Evolutionary conservation across 2,888 invertebrate genomes (phyloP), one percentile per base, ranked within the genome.

Genomic region (Lingula anatina): DNA sequence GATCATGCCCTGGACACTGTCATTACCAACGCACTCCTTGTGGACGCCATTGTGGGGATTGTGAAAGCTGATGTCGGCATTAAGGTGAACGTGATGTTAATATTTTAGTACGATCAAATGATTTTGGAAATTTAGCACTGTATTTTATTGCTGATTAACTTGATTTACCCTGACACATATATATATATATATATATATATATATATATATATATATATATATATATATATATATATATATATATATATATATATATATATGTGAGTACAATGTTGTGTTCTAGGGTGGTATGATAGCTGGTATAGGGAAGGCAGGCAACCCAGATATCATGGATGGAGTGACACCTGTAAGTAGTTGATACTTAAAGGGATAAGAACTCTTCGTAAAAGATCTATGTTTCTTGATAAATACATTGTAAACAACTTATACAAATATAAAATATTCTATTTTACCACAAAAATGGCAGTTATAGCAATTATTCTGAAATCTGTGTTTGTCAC

Each of bases 231-330:
- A n/a, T n/a, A n/a, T n/a, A n/a, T n/a, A n/a, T n/a, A n/a, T n/a
- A n/a, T n/a, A n/a, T n/a, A n/a, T n/a, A n/a, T n/a, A n/a, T n/a
- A n/a, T n/a, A n/a, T n/a, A n/a, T n/a, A n/a, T n/a, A n/a, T n/a
- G n/a, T n/a, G n/a, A 4, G 15, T 49, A 27, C 43, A 31, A 20
- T 49, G n/a, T 26, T 26, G 38, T 42, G 18, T 54, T 55, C 7
- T 47, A 71, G 71, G 55, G 71, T 59, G 68, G 68, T 2, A 49
- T 49, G 43, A 73, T 75, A 31, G 60, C 53, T 15, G 71, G 68
- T 5, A 69, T 74, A 27, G 75, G 75, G 2, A 75, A 75, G 57
- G 70, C 73, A 25, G 75, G 75, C 5, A 75, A 74, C 50, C 72
- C 71, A 2, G 74, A 75, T 41, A 59, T 70, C 3, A 75, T 75